Evolutionary conservation across 2,888 invertebrate species (phyloP).

Genomic region (Plagodis pulveraria): DNA sequence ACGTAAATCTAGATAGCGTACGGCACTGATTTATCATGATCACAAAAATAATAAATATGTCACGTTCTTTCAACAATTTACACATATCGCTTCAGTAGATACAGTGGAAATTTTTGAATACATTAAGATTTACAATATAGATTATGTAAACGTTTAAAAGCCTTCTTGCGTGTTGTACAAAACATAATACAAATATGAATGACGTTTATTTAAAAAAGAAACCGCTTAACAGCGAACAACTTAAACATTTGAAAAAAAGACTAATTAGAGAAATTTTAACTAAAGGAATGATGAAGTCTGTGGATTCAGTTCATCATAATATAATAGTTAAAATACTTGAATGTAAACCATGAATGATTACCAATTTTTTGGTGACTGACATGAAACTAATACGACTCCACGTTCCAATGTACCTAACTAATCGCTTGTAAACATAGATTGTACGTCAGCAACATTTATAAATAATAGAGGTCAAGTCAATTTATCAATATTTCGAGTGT

Average conservation of each 20-base stretch:
- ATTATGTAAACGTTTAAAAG: slow-evolving; percentile 19
- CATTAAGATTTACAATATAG: slow-evolving; percentile 32
- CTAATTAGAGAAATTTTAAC: no score
- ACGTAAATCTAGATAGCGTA: slow-evolving; percentile 65
- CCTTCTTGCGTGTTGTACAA: slow-evolving; percentile 7
- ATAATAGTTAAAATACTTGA: no score
- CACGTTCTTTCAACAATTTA: slow-evolving; percentile 55
- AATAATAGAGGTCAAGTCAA: slow-evolving; percentile 35
- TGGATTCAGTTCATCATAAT: no score
- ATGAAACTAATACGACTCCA: slow-evolving; percentile 4
- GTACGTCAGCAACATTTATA: slow-evolving; percentile 26
- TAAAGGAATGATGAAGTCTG: no score
- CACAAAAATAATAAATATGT: slow-evolving; percentile 69
- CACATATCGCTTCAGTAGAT: slow-evolving; percentile 35
- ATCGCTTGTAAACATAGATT: slow-evolving; percentile 24
- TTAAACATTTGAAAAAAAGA: no score
- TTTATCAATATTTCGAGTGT: slow-evolving; percentile 24
- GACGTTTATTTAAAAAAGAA: slow-evolving; percentile 4
- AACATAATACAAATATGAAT: slow-evolving; percentile 4
- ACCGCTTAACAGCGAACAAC: background rate
- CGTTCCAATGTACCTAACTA: slow-evolving; percentile 7
- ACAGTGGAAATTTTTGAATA: slow-evolving; percentile 53
- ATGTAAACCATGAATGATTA: background rate
- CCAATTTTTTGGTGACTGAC: slow-evolving; percentile 1
- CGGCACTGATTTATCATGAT: slow-evolving; percentile 66